Conservation (phyloP, 2,113 vertebrate species). For the Chionis minor region DNA sequence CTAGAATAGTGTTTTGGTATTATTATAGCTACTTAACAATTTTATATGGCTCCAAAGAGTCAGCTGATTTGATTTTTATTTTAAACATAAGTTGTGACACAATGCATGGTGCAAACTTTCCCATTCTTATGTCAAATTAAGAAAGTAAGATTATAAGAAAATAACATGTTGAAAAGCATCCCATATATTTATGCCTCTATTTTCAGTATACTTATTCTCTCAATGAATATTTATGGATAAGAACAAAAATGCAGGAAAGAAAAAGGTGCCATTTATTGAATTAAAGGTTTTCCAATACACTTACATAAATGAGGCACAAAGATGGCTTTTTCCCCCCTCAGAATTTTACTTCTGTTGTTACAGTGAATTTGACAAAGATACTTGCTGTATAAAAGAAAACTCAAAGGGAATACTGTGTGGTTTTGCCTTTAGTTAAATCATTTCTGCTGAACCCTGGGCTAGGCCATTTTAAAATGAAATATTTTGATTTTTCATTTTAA, state of each 20-base stretch:
- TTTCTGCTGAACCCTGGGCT: not conserved
- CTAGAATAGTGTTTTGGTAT: not conserved
- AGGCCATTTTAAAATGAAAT: not conserved
- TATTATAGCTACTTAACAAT: not conserved
- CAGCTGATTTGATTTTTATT: not conserved
- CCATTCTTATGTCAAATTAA: not conserved
- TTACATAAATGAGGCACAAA: not conserved
- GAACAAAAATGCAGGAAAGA: not conserved
- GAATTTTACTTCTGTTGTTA: not conserved
- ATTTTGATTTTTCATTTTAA: not conserved
- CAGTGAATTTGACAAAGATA: not conserved
- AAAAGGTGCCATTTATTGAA: not conserved
- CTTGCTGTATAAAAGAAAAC: not conserved
- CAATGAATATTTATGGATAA: not conserved
- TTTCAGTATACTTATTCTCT: not conserved
- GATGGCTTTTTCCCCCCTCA: not conserved
- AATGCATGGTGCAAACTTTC: not conserved
- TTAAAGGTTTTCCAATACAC: not conserved
- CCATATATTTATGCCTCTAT: not conserved
- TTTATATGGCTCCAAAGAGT: not conserved
- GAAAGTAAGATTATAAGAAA: not conserved
- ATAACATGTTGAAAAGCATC: not conserved
- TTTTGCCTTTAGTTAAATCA: not conserved
- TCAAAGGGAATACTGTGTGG: not conserved
- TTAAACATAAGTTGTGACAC: not conserved